phyloP scores from a whole-genome alignment of 2,888 invertebrate genomes.

The Ormyrus nitidulus region DNA sequence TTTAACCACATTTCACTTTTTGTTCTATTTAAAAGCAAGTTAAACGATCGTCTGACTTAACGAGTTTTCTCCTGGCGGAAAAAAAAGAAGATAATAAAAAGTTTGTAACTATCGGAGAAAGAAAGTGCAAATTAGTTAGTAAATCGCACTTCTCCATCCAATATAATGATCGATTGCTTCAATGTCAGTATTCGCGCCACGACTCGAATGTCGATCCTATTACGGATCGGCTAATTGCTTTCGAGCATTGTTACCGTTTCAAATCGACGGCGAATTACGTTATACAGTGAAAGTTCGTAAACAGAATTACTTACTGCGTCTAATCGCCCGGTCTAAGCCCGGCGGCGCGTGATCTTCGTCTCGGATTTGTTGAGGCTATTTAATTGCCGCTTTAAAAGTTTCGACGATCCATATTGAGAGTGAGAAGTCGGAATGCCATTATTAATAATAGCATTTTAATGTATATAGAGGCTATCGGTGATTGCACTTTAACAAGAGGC shows the following conservation, averaged over 20 bases:
- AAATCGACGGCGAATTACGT: slow-evolving; percentile 7
- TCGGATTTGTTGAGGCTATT: background rate
- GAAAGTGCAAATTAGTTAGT: background rate
- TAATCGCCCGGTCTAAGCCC: background rate
- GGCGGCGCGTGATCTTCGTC: background rate
- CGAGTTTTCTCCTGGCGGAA: too few species aligned
- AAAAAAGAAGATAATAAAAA: too few species aligned
- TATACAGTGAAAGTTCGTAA: slow-evolving; percentile 19
- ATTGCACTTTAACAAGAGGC: too few species aligned
- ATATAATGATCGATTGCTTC: slow-evolving; percentile 11
- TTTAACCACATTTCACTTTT: too few species aligned
- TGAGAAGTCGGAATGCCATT: too few species aligned
- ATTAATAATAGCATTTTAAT: too few species aligned
- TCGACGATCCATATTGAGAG: too few species aligned
- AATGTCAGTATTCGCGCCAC: slow-evolving; percentile 18
- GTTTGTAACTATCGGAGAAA: too few species aligned
- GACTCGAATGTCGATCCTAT: slow-evolving; percentile 7
- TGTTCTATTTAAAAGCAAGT: too few species aligned
- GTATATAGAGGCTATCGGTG: too few species aligned
- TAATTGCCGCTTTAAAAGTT: background rate
- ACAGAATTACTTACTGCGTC: slow-evolving; percentile 14
- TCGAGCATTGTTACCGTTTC: slow-evolving; percentile 17
- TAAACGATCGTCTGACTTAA: too few species aligned
- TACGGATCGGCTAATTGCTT: slow-evolving; percentile 31
- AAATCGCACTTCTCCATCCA: background rate